A percentile compares a stretch with the other conserved stretches of the same genome.
Evolutionary conservation across 2,113 vertebrate genomes (phyloP).

Genomic region (Ahaetulla prasina): DNA sequence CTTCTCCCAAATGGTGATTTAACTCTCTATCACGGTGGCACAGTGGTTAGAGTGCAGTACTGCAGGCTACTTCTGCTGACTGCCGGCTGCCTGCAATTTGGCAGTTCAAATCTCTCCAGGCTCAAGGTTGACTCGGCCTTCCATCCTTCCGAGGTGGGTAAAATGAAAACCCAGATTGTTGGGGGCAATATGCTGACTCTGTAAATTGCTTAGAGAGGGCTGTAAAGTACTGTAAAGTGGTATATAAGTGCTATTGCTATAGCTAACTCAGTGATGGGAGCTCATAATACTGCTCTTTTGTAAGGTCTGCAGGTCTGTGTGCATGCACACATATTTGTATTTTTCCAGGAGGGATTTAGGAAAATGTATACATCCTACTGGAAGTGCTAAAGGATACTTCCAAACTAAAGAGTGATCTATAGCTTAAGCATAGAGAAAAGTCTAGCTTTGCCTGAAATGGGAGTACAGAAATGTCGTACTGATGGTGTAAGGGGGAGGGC

Average conservation of each 20-base stretch:
- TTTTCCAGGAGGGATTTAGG: not conserved
- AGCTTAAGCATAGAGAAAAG: not conserved
- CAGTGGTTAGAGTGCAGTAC: no score
- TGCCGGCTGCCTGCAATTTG: no score
- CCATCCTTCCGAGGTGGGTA: no score
- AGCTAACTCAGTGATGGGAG: not conserved
- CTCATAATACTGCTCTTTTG: not conserved
- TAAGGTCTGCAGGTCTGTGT: not conserved
- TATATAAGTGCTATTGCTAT: no score
- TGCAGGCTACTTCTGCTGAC: no score
- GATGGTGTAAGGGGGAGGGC: accelerated
- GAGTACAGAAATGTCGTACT: no score
- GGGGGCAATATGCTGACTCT: no score
- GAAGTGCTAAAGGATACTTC: not conserved
- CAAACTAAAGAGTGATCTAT: not conserved
- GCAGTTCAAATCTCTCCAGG: no score
- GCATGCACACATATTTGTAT: not conserved
- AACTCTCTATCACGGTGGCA: not conserved
- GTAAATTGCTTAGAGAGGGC: no score
- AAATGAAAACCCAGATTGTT: no score
- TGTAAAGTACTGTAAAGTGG: no score
- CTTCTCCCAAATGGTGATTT: not conserved
- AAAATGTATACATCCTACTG: not conserved
- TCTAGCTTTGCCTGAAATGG: not conserved
- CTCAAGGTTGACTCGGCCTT: no score